Evolutionary conservation across 1,140 invertebrate genomes (phyloP).

Genomic region (Pachypeltis micranthus): DNA sequence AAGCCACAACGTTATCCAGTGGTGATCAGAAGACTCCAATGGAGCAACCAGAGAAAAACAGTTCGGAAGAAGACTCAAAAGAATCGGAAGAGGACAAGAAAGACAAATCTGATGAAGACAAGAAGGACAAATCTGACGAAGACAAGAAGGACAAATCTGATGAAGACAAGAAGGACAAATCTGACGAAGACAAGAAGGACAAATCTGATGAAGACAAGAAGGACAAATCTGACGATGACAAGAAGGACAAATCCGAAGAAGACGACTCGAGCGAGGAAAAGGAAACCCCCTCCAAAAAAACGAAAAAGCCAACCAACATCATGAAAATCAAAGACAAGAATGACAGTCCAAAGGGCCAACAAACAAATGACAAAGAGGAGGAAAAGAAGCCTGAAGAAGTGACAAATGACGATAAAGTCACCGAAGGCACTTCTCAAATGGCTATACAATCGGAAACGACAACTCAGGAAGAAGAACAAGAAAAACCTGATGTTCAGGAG

Average conservation of each 20-base stretch:
- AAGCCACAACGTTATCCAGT: neutral
- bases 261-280: neutral
- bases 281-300: too few species aligned
- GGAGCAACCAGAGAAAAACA: neutral
- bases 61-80: neutral
- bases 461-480: too few species aligned
- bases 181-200: slow-evolving; percentile 20
- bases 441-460: too few species aligned
- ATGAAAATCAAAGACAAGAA: neutral
- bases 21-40: neutral
- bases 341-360: neutral
- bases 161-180: too few species aligned
- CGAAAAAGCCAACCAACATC: neutral
- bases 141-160: too few species aligned
- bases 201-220: slow-evolving; percentile 23
- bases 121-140: slow-evolving; percentile 23
- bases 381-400: too few species aligned
- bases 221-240: slow-evolving; percentile 20
- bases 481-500: too few species aligned
- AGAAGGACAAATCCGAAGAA: neutral
- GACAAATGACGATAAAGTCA: too few species aligned
- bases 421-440: too few species aligned
- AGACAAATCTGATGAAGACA: slow-evolving; percentile 24
- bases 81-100: slow-evolving; percentile 14
- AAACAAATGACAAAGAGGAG: neutral